phyloP scores from a whole-genome alignment of 2,888 invertebrate genomes.

The Gymnosoma rotundatum region DNA sequence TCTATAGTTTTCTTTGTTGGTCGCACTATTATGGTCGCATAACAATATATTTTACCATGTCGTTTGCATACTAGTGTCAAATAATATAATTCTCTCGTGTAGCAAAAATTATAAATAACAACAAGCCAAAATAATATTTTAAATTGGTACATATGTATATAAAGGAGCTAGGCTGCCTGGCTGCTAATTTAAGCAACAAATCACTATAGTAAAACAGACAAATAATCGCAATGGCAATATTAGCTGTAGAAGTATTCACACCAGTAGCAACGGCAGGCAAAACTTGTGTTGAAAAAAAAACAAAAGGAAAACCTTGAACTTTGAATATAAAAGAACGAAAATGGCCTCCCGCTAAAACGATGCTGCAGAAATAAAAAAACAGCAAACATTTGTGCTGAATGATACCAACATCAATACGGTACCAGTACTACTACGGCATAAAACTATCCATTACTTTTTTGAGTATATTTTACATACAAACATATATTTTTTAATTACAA shows the following conservation, averaged over 20 bases:
- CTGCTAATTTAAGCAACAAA: slow-evolving; percentile 64
- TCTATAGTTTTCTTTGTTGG: slow-evolving; percentile 8
- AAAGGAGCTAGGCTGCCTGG: slow-evolving; percentile 18
- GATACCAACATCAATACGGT: slow-evolving; percentile 34
- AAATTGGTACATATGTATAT: neutral
- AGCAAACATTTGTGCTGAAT: slow-evolving; percentile 15
- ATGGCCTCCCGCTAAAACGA: slow-evolving; percentile 58
- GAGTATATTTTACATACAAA: neutral
- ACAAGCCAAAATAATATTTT: slow-evolving; percentile 20
- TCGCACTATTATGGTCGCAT: neutral
- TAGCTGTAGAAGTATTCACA: neutral
- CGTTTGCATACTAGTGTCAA: slow-evolving; percentile 19
- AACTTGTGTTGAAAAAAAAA: slow-evolving; percentile 30
- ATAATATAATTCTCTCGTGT: slow-evolving; percentile 27
- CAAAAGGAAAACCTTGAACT: slow-evolving; percentile 63
- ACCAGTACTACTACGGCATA: neutral
- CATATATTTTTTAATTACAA: neutral
- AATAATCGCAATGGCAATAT: slow-evolving; percentile 30
- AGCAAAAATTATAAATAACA: slow-evolving; percentile 28
- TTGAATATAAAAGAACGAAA: slow-evolving; percentile 57
- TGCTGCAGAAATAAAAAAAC: slow-evolving; percentile 36
- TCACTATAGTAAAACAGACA: slow-evolving; percentile 48
- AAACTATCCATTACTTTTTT: slow-evolving; percentile 33
- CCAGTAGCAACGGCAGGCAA: slow-evolving; percentile 20
- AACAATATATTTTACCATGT: neutral